Evolutionary conservation across 2,113 vertebrate species (phyloP).

Genomic region (Vireo altiloquus): DNA sequence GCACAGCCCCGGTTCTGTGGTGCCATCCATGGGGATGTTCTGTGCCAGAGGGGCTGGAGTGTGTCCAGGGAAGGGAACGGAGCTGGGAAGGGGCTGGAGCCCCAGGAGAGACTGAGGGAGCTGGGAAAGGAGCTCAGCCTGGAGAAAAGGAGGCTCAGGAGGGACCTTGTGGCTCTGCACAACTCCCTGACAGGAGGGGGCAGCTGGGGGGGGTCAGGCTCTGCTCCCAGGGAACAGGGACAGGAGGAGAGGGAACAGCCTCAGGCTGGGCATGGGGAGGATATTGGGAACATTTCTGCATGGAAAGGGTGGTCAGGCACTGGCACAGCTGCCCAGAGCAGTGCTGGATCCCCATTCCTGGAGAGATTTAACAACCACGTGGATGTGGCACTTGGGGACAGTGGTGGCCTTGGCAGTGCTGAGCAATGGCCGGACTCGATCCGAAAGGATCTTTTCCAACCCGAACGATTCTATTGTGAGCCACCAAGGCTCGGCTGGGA

Average conservation of each 20-base stretch:
- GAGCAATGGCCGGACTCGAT: neutral
- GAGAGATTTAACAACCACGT: accelerated
- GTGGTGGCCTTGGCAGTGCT: neutral
- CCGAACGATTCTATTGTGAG: neutral
- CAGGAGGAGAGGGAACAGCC: too few relatives aligned
- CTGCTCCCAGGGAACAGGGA: too few relatives aligned
- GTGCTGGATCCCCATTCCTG: neutral
- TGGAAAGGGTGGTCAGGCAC: too few relatives aligned
- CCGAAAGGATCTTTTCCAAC: neutral
- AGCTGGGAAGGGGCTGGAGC: neutral
- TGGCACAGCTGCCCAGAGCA: neutral
- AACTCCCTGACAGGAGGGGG: neutral
- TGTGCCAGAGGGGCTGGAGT: neutral
- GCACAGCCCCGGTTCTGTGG: accelerated
- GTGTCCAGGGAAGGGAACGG: neutral
- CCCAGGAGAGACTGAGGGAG: neutral
- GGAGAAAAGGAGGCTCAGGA: neutral
- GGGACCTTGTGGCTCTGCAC: neutral
- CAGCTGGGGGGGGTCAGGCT: neutral
- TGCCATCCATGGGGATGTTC: neutral
- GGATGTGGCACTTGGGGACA: neutral
- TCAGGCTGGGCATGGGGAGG: too few relatives aligned
- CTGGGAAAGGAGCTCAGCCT: neutral
- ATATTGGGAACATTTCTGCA: too few relatives aligned
- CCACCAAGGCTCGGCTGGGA: neutral